A percentile compares a stretch with the other conserved stretches of the same genome.
These are phyloP conservation scores for Pantherophis guttatus DNA, from an alignment of 2,113 vertebrate species.

Conservation along the genomic window DNA sequence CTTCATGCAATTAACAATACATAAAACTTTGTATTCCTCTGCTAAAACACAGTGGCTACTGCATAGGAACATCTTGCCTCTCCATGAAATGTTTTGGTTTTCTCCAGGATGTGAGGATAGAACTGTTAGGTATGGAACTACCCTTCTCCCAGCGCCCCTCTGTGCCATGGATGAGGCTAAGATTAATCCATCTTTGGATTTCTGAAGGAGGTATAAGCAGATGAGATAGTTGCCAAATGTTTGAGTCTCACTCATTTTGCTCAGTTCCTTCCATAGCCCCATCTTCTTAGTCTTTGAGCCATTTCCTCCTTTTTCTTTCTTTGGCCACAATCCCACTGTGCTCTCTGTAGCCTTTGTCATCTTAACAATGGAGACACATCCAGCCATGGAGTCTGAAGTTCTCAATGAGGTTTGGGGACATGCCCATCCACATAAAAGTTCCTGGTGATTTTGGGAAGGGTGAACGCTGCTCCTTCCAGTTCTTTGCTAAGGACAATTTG, in stretches of 20 bases:
- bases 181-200: background rate
- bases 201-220: background rate
- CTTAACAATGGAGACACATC: background rate
- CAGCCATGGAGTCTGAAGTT: no score
- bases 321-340: background rate
- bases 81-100: background rate
- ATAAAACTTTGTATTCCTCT: background rate
- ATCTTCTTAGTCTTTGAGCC: background rate
- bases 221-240: background rate
- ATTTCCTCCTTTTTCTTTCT: background rate
- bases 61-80: background rate
- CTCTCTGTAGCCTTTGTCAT: background rate
- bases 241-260: background rate
- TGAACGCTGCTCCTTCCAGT: slow-evolving; percentile 81
- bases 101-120: background rate
- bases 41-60: background rate
- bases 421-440: slow-evolving; percentile 95
- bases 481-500: slow-evolving; percentile 82
- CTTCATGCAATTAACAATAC: background rate
- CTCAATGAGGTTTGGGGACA: slow-evolving; percentile 87
- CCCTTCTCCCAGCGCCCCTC: background rate
- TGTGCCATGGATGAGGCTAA: background rate
- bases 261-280: background rate
- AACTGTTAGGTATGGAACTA: no score
- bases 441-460: slow-evolving; percentile 84